Evolutionary conservation across 2,888 invertebrate species (phyloP).

Genomic region (Allacma fusca): DNA sequence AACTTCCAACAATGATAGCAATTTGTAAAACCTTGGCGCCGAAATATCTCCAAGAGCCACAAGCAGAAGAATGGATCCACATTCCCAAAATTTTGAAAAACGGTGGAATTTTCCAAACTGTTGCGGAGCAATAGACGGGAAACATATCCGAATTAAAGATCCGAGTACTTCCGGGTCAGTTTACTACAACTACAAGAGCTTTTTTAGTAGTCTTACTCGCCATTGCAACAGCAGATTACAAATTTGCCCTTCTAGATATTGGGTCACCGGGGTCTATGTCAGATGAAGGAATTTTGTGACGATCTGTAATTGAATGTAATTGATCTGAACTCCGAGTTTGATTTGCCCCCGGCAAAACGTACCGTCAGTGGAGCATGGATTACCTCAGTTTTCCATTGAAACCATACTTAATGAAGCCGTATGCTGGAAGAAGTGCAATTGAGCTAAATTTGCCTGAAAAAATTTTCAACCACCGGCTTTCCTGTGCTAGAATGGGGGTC

Average conservation of each 20-base stretch:
- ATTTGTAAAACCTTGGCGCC: neutral
- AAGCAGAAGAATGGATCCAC: neutral
- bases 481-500: too few species aligned
- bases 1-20: neutral
- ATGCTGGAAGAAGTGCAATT: too few species aligned
- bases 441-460: slow-evolving; percentile 9
- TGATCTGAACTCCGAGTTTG: neutral
- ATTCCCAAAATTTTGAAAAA: too few species aligned
- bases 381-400: too few species aligned
- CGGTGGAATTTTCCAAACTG: too few species aligned
- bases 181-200: slow-evolving; percentile 57
- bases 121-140: too few species aligned
- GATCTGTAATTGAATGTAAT: neutral
- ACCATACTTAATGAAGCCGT: too few species aligned
- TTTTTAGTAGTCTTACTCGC: slow-evolving; percentile 43
- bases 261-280: slow-evolving; percentile 43
- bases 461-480: slow-evolving; percentile 49
- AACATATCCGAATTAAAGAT: too few species aligned
- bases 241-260: too few species aligned
- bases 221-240: too few species aligned
- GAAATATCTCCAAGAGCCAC: neutral
- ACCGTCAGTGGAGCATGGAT: neutral
- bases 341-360: slow-evolving; percentile 41
- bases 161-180: slow-evolving; percentile 51
- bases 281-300: slow-evolving; percentile 44